Percentiles rank a stretch among this genome's conserved stretches.
Conservation (phyloP, 2,113 vertebrate species). For the Salminus brasiliensis region DNA sequence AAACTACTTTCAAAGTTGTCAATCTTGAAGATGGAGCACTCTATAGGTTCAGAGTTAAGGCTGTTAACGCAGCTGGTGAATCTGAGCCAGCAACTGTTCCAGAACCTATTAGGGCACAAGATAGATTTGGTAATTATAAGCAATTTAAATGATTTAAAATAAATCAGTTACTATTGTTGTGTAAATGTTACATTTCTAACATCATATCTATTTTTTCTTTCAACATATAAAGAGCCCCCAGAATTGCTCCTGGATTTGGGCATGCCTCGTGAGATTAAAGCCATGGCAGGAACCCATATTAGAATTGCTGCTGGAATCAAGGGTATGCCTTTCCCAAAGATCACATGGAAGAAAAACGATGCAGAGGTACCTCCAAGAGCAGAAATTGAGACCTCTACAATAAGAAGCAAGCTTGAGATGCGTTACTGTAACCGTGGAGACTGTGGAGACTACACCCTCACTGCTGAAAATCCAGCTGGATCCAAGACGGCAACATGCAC, state of each 20-base stretch:
- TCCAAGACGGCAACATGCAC: slow-evolving; percentile 93
- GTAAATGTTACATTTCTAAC: neutral
- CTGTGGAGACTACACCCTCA: slow-evolving; percentile 92
- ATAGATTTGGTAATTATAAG: slow-evolving; percentile 87
- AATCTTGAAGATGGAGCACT: slow-evolving; percentile 86
- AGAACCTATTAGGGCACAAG: slow-evolving; percentile 89
- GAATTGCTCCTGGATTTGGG: slow-evolving; percentile 92
- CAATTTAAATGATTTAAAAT: neutral
- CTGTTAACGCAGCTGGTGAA: slow-evolving; percentile 93
- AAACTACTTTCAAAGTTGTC: slow-evolving; percentile 89
- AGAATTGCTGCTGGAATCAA: slow-evolving; percentile 91
- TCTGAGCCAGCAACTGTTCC: slow-evolving; percentile 87
- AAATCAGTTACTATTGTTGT: neutral
- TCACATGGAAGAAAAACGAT: slow-evolving; percentile 94
- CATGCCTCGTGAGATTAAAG: slow-evolving; percentile 92
- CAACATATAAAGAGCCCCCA: slow-evolving; percentile 82
- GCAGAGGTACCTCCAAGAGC: slow-evolving; percentile 87
- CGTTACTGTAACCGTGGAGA: slow-evolving; percentile 89
- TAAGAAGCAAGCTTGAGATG: slow-evolving; percentile 92
- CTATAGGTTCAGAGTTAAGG: slow-evolving; percentile 91
- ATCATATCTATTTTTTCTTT: slow-evolving; percentile 23
- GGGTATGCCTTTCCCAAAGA: slow-evolving; percentile 92
- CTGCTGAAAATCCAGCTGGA: slow-evolving; percentile 91
- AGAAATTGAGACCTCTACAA: slow-evolving; percentile 86
- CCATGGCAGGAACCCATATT: slow-evolving; percentile 89